These are phyloP conservation scores for Hemitrygon akajei DNA, from an alignment of 2,797 vertebrate genomes.

Conservation along the genomic window DNA sequence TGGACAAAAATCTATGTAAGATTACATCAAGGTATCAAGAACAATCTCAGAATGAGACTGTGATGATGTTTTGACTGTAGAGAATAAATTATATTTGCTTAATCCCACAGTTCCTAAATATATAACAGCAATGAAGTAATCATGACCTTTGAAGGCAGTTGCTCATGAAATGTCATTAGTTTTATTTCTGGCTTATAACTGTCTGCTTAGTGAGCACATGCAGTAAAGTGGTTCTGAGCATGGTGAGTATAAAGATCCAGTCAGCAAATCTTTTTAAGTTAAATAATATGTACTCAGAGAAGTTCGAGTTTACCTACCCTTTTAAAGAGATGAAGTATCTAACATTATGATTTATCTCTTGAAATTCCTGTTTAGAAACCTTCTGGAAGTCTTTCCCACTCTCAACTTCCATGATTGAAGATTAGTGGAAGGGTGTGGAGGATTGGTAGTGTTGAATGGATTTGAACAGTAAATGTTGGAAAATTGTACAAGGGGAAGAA, in stretches of 20 bases:
- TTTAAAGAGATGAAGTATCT: background rate
- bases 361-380: background rate
- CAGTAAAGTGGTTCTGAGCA: background rate
- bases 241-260: background rate
- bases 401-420: background rate
- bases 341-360: background rate
- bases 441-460: background rate
- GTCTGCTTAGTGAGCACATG: background rate
- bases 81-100: constrained; percentile 4
- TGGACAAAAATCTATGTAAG: no score
- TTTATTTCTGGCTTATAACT: background rate
- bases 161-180: background rate
- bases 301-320: background rate
- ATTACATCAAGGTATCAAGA: background rate
- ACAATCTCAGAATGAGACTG: background rate
- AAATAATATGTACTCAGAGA: background rate
- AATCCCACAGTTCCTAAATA: background rate
- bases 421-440: background rate
- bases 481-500: no score
- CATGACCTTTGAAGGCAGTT: background rate
- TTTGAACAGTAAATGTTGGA: background rate
- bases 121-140: background rate
- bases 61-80: background rate
- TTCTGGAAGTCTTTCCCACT: background rate
- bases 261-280: background rate